phyloP scores from a whole-genome alignment of 1,140 invertebrate species.

The Pseudomyrmex cubaensis region DNA sequence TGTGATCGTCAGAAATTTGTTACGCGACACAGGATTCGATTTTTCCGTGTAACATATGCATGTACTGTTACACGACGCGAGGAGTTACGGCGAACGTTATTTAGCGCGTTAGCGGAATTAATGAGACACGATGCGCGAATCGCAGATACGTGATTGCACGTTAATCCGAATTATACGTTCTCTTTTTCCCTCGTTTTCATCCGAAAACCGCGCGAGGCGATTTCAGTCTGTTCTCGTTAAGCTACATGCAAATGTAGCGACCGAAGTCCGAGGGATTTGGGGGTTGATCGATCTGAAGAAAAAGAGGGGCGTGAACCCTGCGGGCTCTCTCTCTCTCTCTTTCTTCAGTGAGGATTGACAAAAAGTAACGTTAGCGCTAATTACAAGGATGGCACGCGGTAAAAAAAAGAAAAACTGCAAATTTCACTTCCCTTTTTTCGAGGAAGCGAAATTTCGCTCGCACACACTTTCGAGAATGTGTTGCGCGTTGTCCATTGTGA shows the following conservation, averaged over 20 bases:
- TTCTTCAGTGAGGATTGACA: not conserved
- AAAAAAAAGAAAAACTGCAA: constrained; percentile 28
- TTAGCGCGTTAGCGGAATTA: not conserved
- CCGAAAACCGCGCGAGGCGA: constrained; percentile 40
- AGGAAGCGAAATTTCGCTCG: constrained; percentile 12
- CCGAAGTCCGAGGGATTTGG: constrained; percentile 36
- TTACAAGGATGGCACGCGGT: constrained; percentile 13
- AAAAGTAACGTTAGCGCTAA: constrained; percentile 46
- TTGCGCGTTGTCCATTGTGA: not conserved
- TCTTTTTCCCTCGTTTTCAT: not conserved
- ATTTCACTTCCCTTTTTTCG: not conserved
- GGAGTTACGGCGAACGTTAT: not conserved
- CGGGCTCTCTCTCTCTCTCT: not conserved
- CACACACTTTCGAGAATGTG: not conserved
- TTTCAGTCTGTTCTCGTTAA: constrained; percentile 34
- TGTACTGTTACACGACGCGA: no score
- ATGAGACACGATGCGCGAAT: not conserved
- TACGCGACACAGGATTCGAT: not conserved
- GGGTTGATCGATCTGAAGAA: constrained; percentile 13
- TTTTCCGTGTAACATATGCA: not conserved
- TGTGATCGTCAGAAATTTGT: not conserved
- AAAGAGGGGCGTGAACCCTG: constrained; percentile 20
- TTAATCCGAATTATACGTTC: not conserved
- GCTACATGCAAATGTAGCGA: constrained; percentile 55
- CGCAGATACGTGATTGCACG: not conserved